These are phyloP conservation scores for Marmota flaviventris DNA, from an alignment of 2,113 vertebrate species.

Conservation along the genomic window DNA sequence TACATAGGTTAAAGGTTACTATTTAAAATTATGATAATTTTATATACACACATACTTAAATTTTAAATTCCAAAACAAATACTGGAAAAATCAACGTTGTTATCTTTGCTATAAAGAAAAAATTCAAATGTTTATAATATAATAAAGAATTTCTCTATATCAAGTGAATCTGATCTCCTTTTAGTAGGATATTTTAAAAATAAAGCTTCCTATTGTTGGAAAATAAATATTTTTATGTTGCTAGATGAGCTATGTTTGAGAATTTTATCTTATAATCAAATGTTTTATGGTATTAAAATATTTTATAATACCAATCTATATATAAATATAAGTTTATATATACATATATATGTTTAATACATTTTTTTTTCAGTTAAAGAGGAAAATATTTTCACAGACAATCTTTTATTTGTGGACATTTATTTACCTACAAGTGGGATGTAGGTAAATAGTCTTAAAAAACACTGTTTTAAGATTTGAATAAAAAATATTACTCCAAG, in stretches of 20 bases:
- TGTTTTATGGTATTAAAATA: neutral
- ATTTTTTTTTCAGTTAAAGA: neutral
- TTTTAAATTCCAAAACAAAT: neutral
- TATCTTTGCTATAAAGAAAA: neutral
- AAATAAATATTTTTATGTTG: neutral
- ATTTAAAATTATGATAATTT: neutral
- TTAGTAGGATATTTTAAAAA: neutral
- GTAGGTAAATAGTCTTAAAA: neutral
- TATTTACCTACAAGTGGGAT: neutral
- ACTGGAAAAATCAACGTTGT: neutral
- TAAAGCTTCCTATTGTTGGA: neutral
- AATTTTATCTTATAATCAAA: neutral
- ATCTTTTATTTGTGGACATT: neutral
- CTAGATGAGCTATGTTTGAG: neutral
- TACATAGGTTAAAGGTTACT: neutral
- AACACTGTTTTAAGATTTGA: neutral
- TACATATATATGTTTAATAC: neutral
- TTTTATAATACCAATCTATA: neutral
- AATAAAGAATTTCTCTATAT: neutral
- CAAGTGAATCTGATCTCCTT: neutral
- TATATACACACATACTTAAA: neutral
- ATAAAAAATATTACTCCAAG: fast-evolving
- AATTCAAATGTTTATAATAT: neutral
- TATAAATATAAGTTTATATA: neutral
- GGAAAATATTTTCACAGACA: neutral